A percentile compares a stretch with the other conserved stretches of the same genome.
Evolutionary conservation across 2,113 vertebrate genomes (phyloP).

Genomic region (Hypocryptadius cinnamomeus): DNA sequence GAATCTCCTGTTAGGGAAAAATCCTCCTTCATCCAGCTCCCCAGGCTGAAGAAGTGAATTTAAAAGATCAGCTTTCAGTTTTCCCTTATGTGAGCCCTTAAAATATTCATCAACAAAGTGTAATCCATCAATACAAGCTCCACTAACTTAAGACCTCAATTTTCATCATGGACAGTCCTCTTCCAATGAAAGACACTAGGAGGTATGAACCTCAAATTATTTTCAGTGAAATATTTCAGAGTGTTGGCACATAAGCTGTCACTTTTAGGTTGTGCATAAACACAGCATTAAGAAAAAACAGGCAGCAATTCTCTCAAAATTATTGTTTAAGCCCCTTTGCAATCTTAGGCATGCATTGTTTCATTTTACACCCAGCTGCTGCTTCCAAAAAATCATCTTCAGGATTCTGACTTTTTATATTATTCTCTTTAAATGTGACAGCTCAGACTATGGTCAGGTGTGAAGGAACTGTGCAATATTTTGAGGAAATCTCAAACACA

Average conservation of each 20-base stretch:
- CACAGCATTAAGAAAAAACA: neutral
- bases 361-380: neutral
- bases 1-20: neutral
- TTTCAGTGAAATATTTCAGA: neutral
- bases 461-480: neutral
- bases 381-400: neutral
- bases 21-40: neutral
- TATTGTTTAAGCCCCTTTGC: neutral
- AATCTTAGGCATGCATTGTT: neutral
- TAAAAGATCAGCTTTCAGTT: neutral
- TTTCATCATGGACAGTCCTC: neutral
- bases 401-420: neutral
- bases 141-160: neutral
- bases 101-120: neutral
- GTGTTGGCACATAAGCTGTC: neutral
- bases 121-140: neutral
- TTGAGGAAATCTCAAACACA: neutral
- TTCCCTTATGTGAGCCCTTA: neutral
- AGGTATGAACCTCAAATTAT: neutral
- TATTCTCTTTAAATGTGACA: neutral
- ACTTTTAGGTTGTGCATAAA: neutral
- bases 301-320: neutral
- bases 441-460: neutral
- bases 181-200: neutral
- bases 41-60: neutral